A percentile compares a stretch with the other conserved stretches of the same genome.
phyloP scores from a whole-genome alignment of 2,797 vertebrate species.

The Tragelaphus oryx region DNA sequence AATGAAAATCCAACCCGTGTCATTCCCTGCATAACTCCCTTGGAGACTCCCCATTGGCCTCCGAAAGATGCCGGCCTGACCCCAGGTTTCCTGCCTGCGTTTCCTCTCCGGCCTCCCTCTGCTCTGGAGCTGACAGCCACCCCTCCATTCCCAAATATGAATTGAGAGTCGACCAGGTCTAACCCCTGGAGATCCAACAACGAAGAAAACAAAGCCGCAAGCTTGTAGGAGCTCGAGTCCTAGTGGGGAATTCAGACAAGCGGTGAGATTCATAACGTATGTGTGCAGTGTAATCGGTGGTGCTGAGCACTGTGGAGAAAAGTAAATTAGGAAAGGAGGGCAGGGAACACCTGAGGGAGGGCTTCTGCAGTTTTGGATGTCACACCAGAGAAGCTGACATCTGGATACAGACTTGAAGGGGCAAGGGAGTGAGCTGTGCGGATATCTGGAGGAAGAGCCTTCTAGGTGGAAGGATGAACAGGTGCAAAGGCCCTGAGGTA shows the following conservation, averaged over 20 bases:
- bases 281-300: neutral
- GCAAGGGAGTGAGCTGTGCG: neutral
- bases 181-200: neutral
- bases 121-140: neutral
- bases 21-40: no score
- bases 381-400: neutral
- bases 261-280: neutral
- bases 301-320: neutral
- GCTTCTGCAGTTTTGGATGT: neutral
- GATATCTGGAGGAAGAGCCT: neutral
- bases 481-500: neutral
- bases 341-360: neutral
- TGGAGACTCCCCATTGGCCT: neutral
- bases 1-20: neutral
- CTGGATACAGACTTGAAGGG: neutral
- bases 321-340: neutral
- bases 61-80: neutral
- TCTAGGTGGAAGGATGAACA: neutral
- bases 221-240: neutral
- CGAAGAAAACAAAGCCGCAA: neutral
- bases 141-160: neutral
- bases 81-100: neutral
- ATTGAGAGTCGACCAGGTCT: neutral
- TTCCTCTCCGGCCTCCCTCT: neutral
- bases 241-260: neutral